phyloP scores from a whole-genome alignment of 2,888 invertebrate species.

The Branchipolynoe longqiensis region DNA sequence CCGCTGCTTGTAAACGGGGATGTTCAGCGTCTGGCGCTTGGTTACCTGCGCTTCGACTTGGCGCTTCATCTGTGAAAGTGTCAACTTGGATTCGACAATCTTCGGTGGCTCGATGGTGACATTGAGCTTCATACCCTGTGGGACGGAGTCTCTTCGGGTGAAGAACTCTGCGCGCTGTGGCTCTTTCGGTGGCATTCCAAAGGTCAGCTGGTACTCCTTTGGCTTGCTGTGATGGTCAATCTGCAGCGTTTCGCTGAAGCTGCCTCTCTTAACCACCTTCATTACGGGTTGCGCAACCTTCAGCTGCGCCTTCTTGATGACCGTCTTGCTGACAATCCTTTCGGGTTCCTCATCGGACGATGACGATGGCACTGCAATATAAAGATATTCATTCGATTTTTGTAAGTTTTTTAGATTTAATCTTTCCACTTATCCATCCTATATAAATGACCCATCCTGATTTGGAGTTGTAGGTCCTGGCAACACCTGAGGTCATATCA shows the following conservation, averaged over 20 bases:
- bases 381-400: too few relatives aligned
- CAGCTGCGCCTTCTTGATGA: slow-evolving; percentile 66
- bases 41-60: slow-evolving; percentile 64
- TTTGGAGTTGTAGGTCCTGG: too few relatives aligned
- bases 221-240: slow-evolving; percentile 66
- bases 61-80: slow-evolving; percentile 62
- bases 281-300: slow-evolving; percentile 65
- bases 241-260: slow-evolving; percentile 68
- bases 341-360: slow-evolving; percentile 68
- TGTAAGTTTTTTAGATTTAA: too few relatives aligned
- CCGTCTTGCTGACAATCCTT: slow-evolving; percentile 72
- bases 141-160: slow-evolving; percentile 60
- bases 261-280: slow-evolving; percentile 61
- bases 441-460: too few relatives aligned
- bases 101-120: slow-evolving; percentile 66
- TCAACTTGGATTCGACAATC: slow-evolving; percentile 60
- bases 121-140: slow-evolving; percentile 66
- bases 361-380: slow-evolving; percentile 63
- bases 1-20: slow-evolving; percentile 58
- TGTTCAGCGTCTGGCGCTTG: slow-evolving; percentile 62
- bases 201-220: slow-evolving; percentile 59
- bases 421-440: too few relatives aligned
- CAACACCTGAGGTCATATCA: too few relatives aligned
- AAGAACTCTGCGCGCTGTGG: slow-evolving; percentile 58
- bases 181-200: slow-evolving; percentile 61